These are phyloP conservation scores for Drosophila persimilis DNA, from an alignment of 1,140 invertebrate genomes.

Conservation along the genomic window DNA sequence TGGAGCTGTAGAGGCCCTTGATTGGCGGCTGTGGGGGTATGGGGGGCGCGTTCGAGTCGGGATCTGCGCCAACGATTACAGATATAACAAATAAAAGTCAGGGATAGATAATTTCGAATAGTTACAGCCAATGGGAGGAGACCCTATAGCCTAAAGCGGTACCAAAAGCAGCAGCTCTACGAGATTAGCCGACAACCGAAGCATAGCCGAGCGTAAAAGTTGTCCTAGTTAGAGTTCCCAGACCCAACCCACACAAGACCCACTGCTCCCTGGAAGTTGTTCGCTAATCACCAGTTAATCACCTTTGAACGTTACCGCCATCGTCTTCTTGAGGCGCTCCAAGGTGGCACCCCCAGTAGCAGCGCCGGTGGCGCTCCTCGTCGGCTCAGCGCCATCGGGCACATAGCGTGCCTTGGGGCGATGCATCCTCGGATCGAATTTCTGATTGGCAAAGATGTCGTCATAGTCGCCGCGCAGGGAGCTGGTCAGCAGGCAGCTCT, in stretches of 20 bases:
- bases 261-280: conserved; percentile 35
- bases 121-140: conserved; percentile 44
- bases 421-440: conserved; percentile 89
- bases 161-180: conserved; percentile 53
- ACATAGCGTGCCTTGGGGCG: conserved; percentile 90
- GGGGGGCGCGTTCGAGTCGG: conserved; percentile 72
- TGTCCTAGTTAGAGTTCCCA: conserved; percentile 11
- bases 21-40: conserved; percentile 70
- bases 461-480: conserved; percentile 81
- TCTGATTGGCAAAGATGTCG: conserved; percentile 87
- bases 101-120: conserved; percentile 56
- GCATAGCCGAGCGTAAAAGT: conserved; percentile 7
- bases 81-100: conserved; percentile 30
- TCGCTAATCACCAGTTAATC: conserved; percentile 18
- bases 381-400: conserved; percentile 83
- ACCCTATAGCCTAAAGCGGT: conserved; percentile 15
- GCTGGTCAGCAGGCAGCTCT: conserved; percentile 31
- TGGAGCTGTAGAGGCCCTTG: conserved; percentile 45
- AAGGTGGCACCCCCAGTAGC: conserved; percentile 41
- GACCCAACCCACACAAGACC: conserved; percentile 2
- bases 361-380: neutral
- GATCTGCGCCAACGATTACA: conserved; percentile 65
- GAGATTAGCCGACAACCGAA: conserved; percentile 48
- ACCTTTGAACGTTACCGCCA: conserved; percentile 81
- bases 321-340: conserved; percentile 53